Percentiles rank a stretch among this genome's conserved stretches.
phyloP scores from a whole-genome alignment of 2,797 vertebrate genomes.

The Menidia menidia region DNA sequence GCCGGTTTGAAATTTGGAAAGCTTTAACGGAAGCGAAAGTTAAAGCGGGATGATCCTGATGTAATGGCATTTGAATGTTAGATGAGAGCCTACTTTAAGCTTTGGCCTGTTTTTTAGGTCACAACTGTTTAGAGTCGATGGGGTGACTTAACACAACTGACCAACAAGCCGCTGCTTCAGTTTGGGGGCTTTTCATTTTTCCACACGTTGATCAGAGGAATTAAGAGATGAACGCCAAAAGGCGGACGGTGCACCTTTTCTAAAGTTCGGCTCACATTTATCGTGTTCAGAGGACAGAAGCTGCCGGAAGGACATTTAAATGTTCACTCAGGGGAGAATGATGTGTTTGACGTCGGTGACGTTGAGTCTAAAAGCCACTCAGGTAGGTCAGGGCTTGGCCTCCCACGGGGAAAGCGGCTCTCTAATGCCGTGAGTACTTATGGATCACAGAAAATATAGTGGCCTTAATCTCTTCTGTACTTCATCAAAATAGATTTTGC shows the following conservation, averaged over 20 bases:
- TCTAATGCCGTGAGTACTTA: constrained; percentile 62
- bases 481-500: constrained; percentile 60
- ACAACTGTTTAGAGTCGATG: constrained; percentile 50
- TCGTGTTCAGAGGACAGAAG: background rate
- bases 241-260: background rate
- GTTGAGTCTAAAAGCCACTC: constrained; percentile 56
- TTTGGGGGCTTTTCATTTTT: background rate
- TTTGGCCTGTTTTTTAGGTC: constrained; percentile 78
- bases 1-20: constrained; percentile 32
- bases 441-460: constrained; percentile 60
- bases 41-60: constrained; percentile 76
- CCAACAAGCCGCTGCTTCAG: constrained; percentile 2
- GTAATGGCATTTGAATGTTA: constrained; percentile 75
- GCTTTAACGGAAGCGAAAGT: constrained; percentile 65
- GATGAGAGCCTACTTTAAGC: constrained; percentile 72
- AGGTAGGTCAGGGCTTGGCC: constrained; percentile 37
- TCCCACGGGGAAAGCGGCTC: constrained; percentile 48
- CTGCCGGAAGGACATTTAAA: background rate
- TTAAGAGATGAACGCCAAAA: background rate
- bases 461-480: constrained; percentile 59
- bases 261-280: background rate
- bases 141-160: constrained; percentile 62
- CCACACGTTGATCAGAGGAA: background rate
- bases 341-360: constrained; percentile 25
- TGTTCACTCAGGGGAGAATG: constrained; percentile 14